Evolutionary conservation across 1,140 invertebrate genomes (phyloP).

Genomic region (Radopholus similis): DNA sequence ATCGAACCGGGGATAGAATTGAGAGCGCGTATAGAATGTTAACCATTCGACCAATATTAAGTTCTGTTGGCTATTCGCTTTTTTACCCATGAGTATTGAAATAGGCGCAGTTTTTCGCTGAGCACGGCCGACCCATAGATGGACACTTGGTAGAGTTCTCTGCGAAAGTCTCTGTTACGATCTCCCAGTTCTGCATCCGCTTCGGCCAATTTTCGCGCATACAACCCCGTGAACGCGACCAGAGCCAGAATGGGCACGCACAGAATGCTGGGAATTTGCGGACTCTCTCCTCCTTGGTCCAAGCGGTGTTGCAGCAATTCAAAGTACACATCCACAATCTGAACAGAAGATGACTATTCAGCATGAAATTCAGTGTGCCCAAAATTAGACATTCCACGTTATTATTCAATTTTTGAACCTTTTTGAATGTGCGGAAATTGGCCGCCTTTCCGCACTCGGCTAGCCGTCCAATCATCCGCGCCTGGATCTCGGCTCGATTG

Average conservation of each 20-base stretch:
- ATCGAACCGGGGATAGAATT: too few species aligned
- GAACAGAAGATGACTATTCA: not conserved
- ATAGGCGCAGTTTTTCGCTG: not conserved
- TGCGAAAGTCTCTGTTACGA: conserved; percentile 2
- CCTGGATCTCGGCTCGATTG: not conserved
- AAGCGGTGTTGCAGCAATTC: not conserved
- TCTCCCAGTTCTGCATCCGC: not conserved
- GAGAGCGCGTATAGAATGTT: too few species aligned
- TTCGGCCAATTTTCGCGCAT: conserved; percentile 11
- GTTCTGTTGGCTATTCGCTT: not conserved
- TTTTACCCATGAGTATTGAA: not conserved
- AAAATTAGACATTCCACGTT: not conserved
- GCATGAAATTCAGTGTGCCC: not conserved
- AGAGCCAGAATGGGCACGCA: conserved; percentile 2
- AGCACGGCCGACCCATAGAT: conserved; percentile 11
- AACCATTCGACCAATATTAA: too few species aligned
- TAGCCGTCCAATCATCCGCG: not conserved
- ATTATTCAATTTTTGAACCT: not conserved
- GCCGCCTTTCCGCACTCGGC: not conserved
- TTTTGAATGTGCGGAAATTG: conserved; percentile 5
- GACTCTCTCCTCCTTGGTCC: not conserved
- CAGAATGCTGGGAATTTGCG: conserved; percentile 1
- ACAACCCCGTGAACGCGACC: conserved; percentile 10
- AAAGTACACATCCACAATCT: conserved; percentile 4
- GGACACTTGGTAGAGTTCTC: conserved; percentile 10